Conservation (phyloP, 2,888 invertebrate species). For the Icerya purchasi region DNA sequence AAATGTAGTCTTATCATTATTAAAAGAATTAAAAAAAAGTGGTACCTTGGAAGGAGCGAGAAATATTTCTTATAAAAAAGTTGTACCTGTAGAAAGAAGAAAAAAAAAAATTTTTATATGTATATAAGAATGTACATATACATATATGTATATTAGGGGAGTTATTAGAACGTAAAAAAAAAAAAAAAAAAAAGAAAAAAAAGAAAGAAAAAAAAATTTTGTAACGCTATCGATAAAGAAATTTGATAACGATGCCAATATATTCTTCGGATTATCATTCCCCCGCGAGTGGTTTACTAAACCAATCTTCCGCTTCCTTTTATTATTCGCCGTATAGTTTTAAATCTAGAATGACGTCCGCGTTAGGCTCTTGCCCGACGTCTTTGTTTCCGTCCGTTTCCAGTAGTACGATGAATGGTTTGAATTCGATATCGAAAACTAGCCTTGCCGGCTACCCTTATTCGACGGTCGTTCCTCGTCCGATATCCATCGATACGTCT, state of each 20-base stretch:
- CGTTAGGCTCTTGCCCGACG: background rate
- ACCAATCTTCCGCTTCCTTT: constrained; percentile 14
- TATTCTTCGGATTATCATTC: background rate
- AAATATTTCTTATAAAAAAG: too few species aligned
- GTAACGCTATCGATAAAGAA: too few species aligned
- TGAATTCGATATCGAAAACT: constrained; percentile 4
- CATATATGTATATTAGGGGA: background rate
- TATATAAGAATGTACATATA: background rate
- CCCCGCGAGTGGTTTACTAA: background rate
- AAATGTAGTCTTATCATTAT: too few species aligned
- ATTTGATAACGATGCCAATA: background rate
- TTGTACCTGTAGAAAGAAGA: too few species aligned
- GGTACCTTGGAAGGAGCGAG: too few species aligned
- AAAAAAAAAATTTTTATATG: background rate
- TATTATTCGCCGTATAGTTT: constrained; percentile 12
- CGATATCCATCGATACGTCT: constrained; percentile 57
- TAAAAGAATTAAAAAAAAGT: too few species aligned
- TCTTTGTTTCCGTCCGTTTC: background rate
- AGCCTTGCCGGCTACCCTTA: constrained; percentile 11
- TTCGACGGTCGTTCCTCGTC: constrained; percentile 35
- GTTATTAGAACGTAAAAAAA: background rate
- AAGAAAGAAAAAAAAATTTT: too few species aligned
- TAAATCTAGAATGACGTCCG: constrained; percentile 7
- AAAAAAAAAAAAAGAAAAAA: background rate
- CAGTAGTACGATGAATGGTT: background rate